Base-by-base conservation (phyloP, 2,888 invertebrate genomes). In the Anthrax anthrax region DNA sequence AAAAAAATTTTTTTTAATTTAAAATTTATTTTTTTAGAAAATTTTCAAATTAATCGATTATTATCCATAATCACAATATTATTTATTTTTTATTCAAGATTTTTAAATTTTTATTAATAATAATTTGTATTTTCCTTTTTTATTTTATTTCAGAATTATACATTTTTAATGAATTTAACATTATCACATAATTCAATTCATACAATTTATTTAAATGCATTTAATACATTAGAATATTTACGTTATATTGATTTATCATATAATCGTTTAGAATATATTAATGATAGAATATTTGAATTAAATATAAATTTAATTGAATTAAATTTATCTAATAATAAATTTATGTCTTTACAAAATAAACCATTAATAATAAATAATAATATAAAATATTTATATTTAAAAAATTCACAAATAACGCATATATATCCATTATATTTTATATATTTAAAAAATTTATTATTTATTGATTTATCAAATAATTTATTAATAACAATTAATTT, bases 311-410 rank as follows among this genome's bases (percentile, higher is more conserved):
- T 81, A 9, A 60, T 69, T 18, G 69, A 68, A 41, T 60, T 81
- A 1, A 78, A 79, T 57, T 60, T 81, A 46, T 76, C 75, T 39
- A 74, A 74, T 14, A 81, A 81, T 57, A 75, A 78, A 47, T 74
- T 81, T 51, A 73, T 74, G 57, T 61, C 64, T 1, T 57, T 78
- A 2, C 69, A 70, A 49, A 70, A 73, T 56, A 72, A 72, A 50
- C 76, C 78, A 1, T 63, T 77, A 46, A 50, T 80, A n/a, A 71
- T 71, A 57, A 77, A 77, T 55, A 58, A 59, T 2, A 69, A 72
- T 34, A 67, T 76, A 49, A 67, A 75, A 70, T 65, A 72, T 17
- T 62, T 81, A 2, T 75, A 75, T 57, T 60, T 81, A 34, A 74
- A 75, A 51, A 71, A 72, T 50, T 75, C 79, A 38, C 72, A 75